phyloP scores from a whole-genome alignment of 2,113 vertebrate genomes.

The Corynorhinus townsendii region DNA sequence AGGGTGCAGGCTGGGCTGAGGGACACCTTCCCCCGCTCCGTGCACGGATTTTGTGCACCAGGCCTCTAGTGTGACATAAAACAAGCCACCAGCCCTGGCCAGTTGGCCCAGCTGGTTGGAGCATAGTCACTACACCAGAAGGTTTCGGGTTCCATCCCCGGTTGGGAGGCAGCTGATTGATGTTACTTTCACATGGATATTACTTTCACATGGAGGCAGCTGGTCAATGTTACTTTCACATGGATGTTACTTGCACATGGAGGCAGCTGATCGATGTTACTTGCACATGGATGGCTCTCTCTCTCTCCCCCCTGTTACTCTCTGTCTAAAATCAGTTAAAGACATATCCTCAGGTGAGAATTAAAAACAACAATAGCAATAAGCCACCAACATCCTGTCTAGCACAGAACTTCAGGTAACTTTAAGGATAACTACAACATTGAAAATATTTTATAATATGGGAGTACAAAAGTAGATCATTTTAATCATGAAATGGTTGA shows the following conservation, averaged over 20 bases:
- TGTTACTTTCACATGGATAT: not conserved
- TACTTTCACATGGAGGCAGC: not conserved
- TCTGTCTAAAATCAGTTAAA: not conserved
- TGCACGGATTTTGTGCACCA: no score
- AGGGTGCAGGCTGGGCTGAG: no score
- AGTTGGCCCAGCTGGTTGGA: not conserved
- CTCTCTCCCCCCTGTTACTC: not conserved
- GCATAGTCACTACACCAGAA: not conserved
- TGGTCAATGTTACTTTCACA: no score
- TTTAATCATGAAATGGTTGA: not conserved
- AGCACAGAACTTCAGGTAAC: not conserved
- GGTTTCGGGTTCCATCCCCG: not conserved
- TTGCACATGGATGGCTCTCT: not conserved
- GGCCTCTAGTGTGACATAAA: not conserved
- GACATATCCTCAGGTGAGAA: not conserved
- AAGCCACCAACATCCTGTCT: not conserved
- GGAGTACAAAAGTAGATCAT: not conserved
- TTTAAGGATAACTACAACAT: not conserved
- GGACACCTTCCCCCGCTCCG: no score
- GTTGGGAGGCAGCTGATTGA: not conserved
- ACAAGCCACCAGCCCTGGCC: not conserved
- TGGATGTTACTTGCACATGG: not conserved
- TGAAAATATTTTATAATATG: constrained; percentile 9
- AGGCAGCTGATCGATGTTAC: not conserved
- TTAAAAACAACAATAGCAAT: not conserved